phyloP scores from a whole-genome alignment of 2,113 vertebrate genomes.

The Gallinago undulata region DNA sequence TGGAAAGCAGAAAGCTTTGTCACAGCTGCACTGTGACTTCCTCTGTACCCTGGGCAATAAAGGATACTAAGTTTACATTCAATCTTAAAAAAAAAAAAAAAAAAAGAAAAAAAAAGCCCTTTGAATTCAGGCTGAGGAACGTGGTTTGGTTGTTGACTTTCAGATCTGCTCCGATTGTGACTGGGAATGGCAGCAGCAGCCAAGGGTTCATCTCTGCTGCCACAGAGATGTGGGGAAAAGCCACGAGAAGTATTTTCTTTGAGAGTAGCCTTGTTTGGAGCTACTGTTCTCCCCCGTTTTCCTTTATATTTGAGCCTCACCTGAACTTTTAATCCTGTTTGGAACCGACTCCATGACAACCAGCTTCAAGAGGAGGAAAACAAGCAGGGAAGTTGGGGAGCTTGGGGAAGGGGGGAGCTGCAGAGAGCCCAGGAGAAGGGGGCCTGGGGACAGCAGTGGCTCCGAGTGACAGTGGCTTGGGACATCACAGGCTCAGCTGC shows the following conservation, averaged over 20 bases:
- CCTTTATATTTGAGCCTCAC: not conserved
- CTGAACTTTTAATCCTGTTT: not conserved
- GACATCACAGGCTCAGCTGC: not conserved
- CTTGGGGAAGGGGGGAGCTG: not conserved
- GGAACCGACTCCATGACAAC: not conserved
- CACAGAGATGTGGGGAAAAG: not conserved
- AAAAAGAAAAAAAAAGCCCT: not conserved
- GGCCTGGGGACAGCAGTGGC: not conserved
- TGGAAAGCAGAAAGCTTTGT: not conserved
- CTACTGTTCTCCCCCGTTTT: not conserved
- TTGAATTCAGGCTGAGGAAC: not conserved
- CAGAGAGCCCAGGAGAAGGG: accelerated
- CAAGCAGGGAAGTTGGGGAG: not conserved
- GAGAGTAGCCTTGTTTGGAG: not conserved
- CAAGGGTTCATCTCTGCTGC: not conserved
- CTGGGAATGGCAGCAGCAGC: not conserved
- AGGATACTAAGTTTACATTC: not conserved
- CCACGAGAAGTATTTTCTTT: not conserved
- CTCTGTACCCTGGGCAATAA: not conserved
- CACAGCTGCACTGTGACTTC: not conserved
- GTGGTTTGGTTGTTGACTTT: not conserved
- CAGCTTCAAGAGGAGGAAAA: not conserved
- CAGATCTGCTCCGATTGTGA: not conserved
- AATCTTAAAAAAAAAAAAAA: not conserved
- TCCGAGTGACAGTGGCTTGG: not conserved